Base-by-base conservation (phyloP, 2,888 invertebrate species). In the Hydriomena furcata region DNA sequence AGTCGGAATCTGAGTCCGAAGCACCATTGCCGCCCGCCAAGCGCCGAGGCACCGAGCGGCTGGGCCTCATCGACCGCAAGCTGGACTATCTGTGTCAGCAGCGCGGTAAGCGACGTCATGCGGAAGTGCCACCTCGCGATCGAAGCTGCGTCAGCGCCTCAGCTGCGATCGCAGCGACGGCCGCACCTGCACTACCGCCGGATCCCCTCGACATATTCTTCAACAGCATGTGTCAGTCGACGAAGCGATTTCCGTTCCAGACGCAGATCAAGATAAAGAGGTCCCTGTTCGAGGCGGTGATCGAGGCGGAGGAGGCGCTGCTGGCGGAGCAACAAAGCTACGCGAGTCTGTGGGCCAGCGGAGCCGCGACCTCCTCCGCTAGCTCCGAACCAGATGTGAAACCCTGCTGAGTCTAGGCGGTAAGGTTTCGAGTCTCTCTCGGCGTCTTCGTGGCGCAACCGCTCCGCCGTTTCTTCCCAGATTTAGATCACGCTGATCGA, bases 151-250 rank as follows among this genome's bases (percentile, higher is more conserved):
- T 45, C 48, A 45, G 21, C 49, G 42, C 46, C 48, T 48, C 41
- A 27, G 50, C 28, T 17, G 37, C 53, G n/a, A n/a, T n/a, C 58
- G 27, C 60, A 38, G 35, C 55, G 35, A 8, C 12, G 11, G 7
- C 17, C 13, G 13, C 7, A 13, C 31, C 32, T 45, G 17, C 54
- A 47, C 53, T 58, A 32, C 48, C 50, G 41, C 76, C 77, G 10
- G 85, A 86, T 65, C 84, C 87, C 40, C 75, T 87, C 37, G 87
- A 87, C 68, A 83, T 82, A 50, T 89, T 89, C 74, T 89, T 89
- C 74, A 82, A 78, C 69, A 74, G 87, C 76, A 89, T 89, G 89
- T 88, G 88, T 66, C 86, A 88, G 71, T 75, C 84, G 35, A 84
- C 88, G 24, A 86, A 86, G 70, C 77, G 88, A 24, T 72, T 89